phyloP scores from a whole-genome alignment of 64 coral and sea anemone genomes.

The Pachyseris speciosa region DNA sequence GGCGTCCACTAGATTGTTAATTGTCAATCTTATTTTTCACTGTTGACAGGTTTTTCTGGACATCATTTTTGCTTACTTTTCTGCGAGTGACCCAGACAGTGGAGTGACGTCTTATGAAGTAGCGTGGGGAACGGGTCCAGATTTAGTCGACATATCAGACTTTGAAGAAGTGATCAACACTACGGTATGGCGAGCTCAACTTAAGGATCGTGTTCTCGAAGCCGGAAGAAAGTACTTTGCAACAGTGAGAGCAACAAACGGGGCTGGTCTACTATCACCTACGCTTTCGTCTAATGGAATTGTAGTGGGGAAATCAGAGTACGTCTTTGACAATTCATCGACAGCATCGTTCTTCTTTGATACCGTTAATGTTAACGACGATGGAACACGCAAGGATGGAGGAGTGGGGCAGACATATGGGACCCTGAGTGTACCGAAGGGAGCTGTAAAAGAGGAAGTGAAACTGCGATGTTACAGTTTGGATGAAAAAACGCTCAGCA shows the following conservation, averaged over 20 bases:
- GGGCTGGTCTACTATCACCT: constrained; percentile 53
- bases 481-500: constrained; percentile 48
- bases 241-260: constrained; percentile 66
- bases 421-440: constrained; percentile 86
- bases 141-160: constrained; percentile 26
- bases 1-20: too few relatives aligned
- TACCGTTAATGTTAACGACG: constrained; percentile 76
- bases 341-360: constrained; percentile 90
- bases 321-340: constrained; percentile 27
- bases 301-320: constrained; percentile 72
- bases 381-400: constrained; percentile 73
- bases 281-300: constrained; percentile 70
- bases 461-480: constrained; percentile 80
- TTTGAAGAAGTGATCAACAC: constrained; percentile 77
- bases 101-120: constrained; percentile 72
- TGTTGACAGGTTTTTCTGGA: constrained; percentile 80
- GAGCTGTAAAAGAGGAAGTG: constrained; percentile 77
- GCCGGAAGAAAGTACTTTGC: constrained; percentile 55
- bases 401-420: constrained; percentile 91
- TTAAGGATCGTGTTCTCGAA: constrained; percentile 45
- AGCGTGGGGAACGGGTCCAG: constrained; percentile 72
- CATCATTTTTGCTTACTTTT: constrained; percentile 87
- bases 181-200: constrained; percentile 68
- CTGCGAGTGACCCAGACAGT: constrained; percentile 70
- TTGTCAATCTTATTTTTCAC: background rate